Evolutionary conservation across 2,797 vertebrate species (phyloP).

Genomic region (Muraenolepis orangiensis): DNA sequence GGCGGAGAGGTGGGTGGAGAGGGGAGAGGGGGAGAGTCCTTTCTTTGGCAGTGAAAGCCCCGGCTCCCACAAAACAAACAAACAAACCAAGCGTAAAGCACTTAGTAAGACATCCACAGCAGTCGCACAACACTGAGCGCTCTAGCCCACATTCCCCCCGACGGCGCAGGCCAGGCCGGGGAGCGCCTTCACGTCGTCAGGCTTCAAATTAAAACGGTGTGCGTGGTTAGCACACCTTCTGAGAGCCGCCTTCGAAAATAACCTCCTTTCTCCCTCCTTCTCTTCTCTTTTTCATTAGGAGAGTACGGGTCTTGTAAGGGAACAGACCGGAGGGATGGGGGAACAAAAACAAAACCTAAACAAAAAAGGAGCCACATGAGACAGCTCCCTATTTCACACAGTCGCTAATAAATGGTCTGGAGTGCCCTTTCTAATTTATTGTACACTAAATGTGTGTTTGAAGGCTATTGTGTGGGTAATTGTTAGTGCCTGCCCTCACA

Average conservation of each 20-base stretch:
- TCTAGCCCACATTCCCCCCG: constrained; percentile 70
- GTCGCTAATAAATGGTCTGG: constrained; percentile 28
- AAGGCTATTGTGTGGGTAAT: constrained; percentile 46
- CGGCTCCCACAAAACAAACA: constrained; percentile 50
- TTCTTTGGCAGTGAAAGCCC: constrained; percentile 66
- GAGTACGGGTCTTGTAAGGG: too few relatives aligned
- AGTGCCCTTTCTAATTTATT: constrained; percentile 36
- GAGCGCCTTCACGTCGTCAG: constrained; percentile 52
- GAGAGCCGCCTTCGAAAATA: constrained; percentile 21
- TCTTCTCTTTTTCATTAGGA: background rate
- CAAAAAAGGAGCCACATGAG: constrained; percentile 18
- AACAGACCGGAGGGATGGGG: background rate
- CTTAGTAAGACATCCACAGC: constrained; percentile 74
- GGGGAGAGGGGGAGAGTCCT: constrained; percentile 52
- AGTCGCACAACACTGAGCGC: constrained; percentile 58
- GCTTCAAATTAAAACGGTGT: constrained; percentile 52
- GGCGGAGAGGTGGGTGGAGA: constrained; percentile 28
- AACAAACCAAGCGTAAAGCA: constrained; percentile 69
- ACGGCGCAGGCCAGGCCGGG: constrained; percentile 45
- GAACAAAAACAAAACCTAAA: constrained; percentile 37
- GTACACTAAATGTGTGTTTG: constrained; percentile 48
- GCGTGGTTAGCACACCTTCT: constrained; percentile 45
- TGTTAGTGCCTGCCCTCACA: constrained; percentile 36
- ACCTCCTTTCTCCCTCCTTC: constrained; percentile 25
- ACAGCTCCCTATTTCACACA: constrained; percentile 21